Base-by-base conservation (phyloP, 2,797 vertebrate genomes). In the Anomalospiza imberbis region DNA sequence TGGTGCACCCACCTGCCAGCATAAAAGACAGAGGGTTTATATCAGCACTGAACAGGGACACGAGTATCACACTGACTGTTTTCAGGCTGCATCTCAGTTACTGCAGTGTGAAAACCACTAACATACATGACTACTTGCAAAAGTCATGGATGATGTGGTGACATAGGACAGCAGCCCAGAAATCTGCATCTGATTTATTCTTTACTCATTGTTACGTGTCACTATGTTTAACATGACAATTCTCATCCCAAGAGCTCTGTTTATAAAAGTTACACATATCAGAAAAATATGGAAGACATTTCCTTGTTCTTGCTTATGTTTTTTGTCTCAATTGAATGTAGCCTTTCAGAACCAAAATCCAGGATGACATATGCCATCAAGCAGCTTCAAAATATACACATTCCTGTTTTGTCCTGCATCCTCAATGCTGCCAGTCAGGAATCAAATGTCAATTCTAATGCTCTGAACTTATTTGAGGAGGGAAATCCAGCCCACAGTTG, bases 341-440 rank as follows among this genome's bases (percentile, higher is more conserved):
- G 8, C 62, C 77, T 85, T 96, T 95, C 91, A 95, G 88, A 81
- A 73, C 32, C 13, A 17, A 94, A 94, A 62, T 58, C 65, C 58
- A 65, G 78, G 82, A 70, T 83, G 57, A 54, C 67, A 32, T 38
- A 72, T 4, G 32, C 62, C 86, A 89, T 87, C 34, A 50, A 93
- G 88, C 36, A 58, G 61, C 78, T 72, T 75, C 1, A 0, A 82
- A 60, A 90, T 60, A n/a, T 5, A 32, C 24, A 34, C 62, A 68
- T 80, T 94, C 72, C 75, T 95, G 44, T 74, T 94, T 88, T 83
- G 62, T 87, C 58, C 65, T 40, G 47, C n/a, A 26, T 76, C 50
- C 76, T 80, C 68, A 94, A 89, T 78, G 62, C 65, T 90, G 55
- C 55, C 70, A 91, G 66, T 88, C 88, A 91, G 80, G 44, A 86